A percentile compares a stretch with the other conserved stretches of the same genome.
These are phyloP conservation scores for Hemiprocne comata DNA, from an alignment of 2,113 vertebrate species.

Conservation along the genomic window DNA sequence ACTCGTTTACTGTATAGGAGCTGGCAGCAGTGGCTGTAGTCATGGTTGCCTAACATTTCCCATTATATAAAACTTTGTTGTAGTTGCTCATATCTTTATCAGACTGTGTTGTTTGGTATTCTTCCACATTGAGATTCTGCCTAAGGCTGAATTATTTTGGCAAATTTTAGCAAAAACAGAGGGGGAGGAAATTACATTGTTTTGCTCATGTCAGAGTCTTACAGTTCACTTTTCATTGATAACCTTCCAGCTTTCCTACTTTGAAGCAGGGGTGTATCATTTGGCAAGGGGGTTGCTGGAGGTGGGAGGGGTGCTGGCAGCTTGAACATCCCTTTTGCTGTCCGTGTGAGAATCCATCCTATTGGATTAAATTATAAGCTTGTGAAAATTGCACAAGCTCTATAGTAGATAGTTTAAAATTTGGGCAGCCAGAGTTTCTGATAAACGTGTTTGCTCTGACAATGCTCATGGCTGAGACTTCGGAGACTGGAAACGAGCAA, in stretches of 20 bases:
- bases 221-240: constrained; percentile 48
- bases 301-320: background rate
- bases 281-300: constrained; percentile 29
- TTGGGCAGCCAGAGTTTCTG: background rate
- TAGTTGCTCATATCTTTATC: constrained; percentile 46
- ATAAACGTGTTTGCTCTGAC: background rate
- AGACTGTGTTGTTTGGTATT: constrained; percentile 33
- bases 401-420: background rate
- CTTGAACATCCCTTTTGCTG: background rate
- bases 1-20: constrained; percentile 14
- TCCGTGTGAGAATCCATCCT: background rate
- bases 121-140: constrained; percentile 32
- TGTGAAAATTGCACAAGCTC: background rate
- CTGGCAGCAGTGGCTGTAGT: background rate
- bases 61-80: constrained; percentile 39
- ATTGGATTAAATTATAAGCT: background rate
- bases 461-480: background rate
- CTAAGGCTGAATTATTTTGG: constrained; percentile 51
- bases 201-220: constrained; percentile 46
- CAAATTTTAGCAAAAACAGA: constrained; percentile 61
- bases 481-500: background rate
- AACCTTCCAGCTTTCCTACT: constrained; percentile 43
- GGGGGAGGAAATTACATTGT: constrained; percentile 55
- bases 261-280: constrained; percentile 11
- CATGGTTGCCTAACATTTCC: constrained; percentile 10